Base-by-base conservation (phyloP, 2,888 invertebrate species). In the Schrankia costaestrigalis region DNA sequence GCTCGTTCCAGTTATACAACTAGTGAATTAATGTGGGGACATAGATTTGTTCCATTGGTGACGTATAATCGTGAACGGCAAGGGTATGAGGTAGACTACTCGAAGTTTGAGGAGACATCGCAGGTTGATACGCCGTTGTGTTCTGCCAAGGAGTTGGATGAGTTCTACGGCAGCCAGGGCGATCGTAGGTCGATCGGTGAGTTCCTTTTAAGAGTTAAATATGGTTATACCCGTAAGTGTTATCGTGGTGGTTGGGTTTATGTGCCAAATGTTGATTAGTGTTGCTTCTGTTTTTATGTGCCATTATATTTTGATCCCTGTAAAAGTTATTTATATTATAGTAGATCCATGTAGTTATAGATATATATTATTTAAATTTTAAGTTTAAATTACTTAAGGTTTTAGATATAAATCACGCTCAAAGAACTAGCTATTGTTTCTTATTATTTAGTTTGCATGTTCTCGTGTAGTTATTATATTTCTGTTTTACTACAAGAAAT, bases 41-140 rank as follows among this genome's bases (percentile, higher is more conserved):
- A 94, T 67, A 89, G 93, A 52, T 95, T 94, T 75, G 90, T 93
- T 60, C 91, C 92, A 9, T 83, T 95, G 64, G 93, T 95, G 46
- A 83, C 90, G 35, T 95, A 94, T 63, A 93, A 93, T 50, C 93
- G 93, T 63, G 93, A 93, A 48, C 87, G 91, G 14, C 92, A 93
- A 45, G 92, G 92, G 7, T 94, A 93, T 68, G 91, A 93, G 59
- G 94, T 95, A 36, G 94, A 96, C 76, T 95, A 95, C 70, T 93
- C 93, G 8, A 91, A 93, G 64, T 96, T 96, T 76, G 94, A 96
- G 60, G 92, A 91, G 59, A 94, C 94, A 0, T 89, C 90, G 34
- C 93, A 93, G 54, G 93, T 95, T 31, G 93, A 94, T 63, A 95
- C 95, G 0, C 95, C 95, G 0, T 84, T 94, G 24, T 95, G 94